Evolutionary conservation across 2,888 invertebrate species (phyloP).

Genomic region (Odontomyia ornata): DNA sequence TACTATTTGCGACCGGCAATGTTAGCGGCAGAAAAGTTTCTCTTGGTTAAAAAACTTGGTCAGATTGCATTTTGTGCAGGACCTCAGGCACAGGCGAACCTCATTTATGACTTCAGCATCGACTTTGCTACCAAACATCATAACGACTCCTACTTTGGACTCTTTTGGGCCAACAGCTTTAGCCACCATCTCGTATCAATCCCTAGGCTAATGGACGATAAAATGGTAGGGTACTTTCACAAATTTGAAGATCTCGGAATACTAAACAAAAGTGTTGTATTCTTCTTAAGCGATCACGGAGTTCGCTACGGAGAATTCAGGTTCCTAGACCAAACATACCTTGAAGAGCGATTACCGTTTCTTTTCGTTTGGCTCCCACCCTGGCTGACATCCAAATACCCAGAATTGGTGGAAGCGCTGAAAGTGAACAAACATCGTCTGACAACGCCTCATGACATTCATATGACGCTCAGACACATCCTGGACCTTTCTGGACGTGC

Average conservation of each 20-base stretch:
- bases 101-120: constrained; percentile 70
- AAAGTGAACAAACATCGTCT: constrained; percentile 72
- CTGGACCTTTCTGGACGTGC: constrained; percentile 64
- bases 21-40: constrained; percentile 69
- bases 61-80: constrained; percentile 68
- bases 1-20: constrained; percentile 78
- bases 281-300: constrained; percentile 83
- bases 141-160: constrained; percentile 70
- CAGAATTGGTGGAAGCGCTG: constrained; percentile 68
- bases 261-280: constrained; percentile 72
- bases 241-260: constrained; percentile 69
- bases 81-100: constrained; percentile 68
- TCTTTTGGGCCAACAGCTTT: constrained; percentile 80
- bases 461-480: constrained; percentile 72
- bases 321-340: constrained; percentile 74
- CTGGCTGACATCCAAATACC: constrained; percentile 68
- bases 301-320: constrained; percentile 78
- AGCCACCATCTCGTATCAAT: constrained; percentile 77
- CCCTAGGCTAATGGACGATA: constrained; percentile 73
- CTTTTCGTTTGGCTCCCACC: constrained; percentile 75
- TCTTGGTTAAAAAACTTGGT: constrained; percentile 63
- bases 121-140: constrained; percentile 71
- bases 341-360: constrained; percentile 80
- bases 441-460: constrained; percentile 78
- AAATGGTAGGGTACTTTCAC: constrained; percentile 69